Percentiles rank a stretch among this genome's conserved stretches.
Conservation (phyloP, 2,888 invertebrate species). For the Marasmarcha lunaedactyla region DNA sequence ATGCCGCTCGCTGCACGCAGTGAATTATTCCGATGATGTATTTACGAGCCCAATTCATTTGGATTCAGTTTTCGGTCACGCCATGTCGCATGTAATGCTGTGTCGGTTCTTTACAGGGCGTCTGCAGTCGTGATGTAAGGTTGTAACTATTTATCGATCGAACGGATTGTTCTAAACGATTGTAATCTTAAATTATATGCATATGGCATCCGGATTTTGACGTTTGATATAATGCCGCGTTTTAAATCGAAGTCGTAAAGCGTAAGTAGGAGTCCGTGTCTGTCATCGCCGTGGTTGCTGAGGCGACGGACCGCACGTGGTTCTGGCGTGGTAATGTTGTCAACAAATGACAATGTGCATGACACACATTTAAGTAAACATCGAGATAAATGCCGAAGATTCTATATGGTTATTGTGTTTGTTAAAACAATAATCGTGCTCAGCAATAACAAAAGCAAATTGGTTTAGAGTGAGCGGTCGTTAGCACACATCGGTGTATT, state of each 20-base stretch:
- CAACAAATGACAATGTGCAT: no score
- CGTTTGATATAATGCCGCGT: constrained; percentile 14
- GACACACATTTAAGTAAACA: no score
- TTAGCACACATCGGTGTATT: no score
- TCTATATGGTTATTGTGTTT: no score
- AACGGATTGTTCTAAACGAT: constrained; percentile 30
- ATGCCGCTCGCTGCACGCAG: constrained; percentile 36
- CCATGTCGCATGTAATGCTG: constrained; percentile 62
- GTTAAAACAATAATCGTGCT: no score
- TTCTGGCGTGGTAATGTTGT: not conserved
- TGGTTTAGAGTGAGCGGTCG: no score
- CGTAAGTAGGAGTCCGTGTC: not conserved
- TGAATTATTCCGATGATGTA: constrained; percentile 58
- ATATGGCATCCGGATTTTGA: constrained; percentile 30
- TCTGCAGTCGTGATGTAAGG: constrained; percentile 41
- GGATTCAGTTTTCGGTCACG: constrained; percentile 63
- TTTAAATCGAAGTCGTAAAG: constrained; percentile 18
- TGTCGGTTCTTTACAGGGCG: constrained; percentile 57
- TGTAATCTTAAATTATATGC: constrained; percentile 21
- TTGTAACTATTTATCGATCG: constrained; percentile 32
- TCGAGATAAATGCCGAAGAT: no score
- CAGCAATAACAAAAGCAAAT: no score
- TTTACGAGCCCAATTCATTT: constrained; percentile 56
- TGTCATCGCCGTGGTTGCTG: not conserved
- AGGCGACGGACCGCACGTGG: not conserved